Evolutionary conservation across 2,888 invertebrate species (phyloP), one percentile per base, ranked within the genome.

Genomic region (Junonia oenone): DNA sequence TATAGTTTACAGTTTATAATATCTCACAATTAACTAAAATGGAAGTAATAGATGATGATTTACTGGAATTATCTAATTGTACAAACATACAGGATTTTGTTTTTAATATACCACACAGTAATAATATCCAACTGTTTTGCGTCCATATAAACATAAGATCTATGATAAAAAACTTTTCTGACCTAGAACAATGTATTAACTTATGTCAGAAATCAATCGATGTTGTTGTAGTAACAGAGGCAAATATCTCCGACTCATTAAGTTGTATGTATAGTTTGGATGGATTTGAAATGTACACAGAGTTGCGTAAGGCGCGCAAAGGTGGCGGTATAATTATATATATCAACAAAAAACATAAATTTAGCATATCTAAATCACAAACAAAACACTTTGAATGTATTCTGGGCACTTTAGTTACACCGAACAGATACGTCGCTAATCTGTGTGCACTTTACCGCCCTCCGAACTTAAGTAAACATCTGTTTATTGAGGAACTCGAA

Each of bases 351-450:
- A 46, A 46, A 29, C 31, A 46, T 22, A 29, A 46, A 46, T 31
- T 46, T 17, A 46, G 8, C 29, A 46, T 6, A 46, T 31, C 8
- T n/a, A 48, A 48, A 35, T 48, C 35, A 13, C 47, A 48, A 35
- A 48, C 47, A 48, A 48, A 19, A 35, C 13, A 48, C 13, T 48
- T 48, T 35, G 35, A 48, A 48, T 48, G 47, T 11, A 48, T 48
- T 35, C n/a, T 35, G 13, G 47, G 15, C 11, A 31, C 9, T 13
- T 13, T 46, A 17, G 15, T 9, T 15, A 29, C 29, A 22, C 29
- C 46, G 29, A 46, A 29, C 31, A 46, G 8, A 17, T 17, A 22
- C 13, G 14, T 46, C 46, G 46, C 46, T 13, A 46, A 46, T 22
- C 46, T 46, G 46, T 46, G 46, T 31, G 46, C 46, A 31, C n/a